phyloP scores from a whole-genome alignment of 1,140 invertebrate genomes.

The Meloidogyne exigua region DNA sequence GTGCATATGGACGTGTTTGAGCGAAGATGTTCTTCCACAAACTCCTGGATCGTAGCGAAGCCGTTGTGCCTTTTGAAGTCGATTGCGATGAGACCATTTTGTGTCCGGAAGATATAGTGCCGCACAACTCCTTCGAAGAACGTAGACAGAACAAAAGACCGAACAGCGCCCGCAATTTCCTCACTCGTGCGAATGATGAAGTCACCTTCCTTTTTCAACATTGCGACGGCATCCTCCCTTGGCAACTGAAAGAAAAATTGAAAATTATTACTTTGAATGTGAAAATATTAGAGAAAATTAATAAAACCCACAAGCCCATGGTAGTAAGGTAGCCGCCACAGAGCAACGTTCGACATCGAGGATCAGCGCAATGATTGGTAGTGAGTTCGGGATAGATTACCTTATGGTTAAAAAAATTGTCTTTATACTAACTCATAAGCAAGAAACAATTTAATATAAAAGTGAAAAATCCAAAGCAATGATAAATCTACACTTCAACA shows the following conservation, averaged over 20 bases:
- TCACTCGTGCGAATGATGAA: conserved; percentile 43
- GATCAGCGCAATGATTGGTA: no score
- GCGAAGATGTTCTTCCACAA: not conserved
- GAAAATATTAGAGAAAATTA: not conserved
- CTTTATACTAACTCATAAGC: no score
- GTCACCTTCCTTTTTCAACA: conserved; percentile 34
- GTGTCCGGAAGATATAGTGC: not conserved
- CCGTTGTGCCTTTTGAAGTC: not conserved
- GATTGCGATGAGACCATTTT: not conserved
- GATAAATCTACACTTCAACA: not conserved
- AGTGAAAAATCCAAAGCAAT: no score
- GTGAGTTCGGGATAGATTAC: no score
- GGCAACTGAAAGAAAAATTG: conserved; percentile 29
- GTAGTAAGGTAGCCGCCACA: conserved; percentile 6
- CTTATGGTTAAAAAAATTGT: no score
- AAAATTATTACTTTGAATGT: not conserved
- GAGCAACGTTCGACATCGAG: not conserved
- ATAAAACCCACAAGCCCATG: no score
- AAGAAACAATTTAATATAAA: no score
- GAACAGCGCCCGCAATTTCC: not conserved
- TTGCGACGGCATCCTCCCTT: conserved; percentile 32
- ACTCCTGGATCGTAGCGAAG: not conserved
- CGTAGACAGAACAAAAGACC: not conserved
- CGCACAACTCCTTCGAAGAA: not conserved
- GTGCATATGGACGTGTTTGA: not conserved